These are phyloP conservation scores for Calonectris borealis DNA, from an alignment of 2,113 vertebrate genomes.

Conservation along the genomic window DNA sequence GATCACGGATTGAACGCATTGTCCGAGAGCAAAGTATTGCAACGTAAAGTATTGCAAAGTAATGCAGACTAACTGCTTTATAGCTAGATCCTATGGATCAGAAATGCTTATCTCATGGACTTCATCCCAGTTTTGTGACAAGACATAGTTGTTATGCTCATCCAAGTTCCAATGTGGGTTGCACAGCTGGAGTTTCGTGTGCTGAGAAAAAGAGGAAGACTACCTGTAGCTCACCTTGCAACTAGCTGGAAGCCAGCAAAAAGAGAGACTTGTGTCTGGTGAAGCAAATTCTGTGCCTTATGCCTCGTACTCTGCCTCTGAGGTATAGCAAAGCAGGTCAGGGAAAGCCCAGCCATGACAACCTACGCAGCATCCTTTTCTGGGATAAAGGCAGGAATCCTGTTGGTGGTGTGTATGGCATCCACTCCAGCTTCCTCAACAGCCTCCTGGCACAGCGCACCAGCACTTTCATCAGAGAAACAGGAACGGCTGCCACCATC, in stretches of 20 bases:
- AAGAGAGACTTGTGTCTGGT: background rate
- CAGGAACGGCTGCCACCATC: background rate
- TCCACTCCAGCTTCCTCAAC: background rate
- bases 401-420: background rate
- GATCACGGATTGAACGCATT: background rate
- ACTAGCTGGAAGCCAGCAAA: background rate
- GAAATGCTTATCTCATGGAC: background rate
- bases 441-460: background rate
- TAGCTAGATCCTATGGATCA: background rate
- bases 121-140: background rate
- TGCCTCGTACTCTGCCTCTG: background rate
- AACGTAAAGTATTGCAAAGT: background rate
- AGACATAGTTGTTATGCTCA: rapidly evolving
- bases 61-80: background rate
- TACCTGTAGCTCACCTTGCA: background rate
- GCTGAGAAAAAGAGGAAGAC: background rate
- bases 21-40: background rate
- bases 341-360: background rate
- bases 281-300: background rate
- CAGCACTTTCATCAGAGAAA: background rate
- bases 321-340: background rate
- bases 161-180: background rate
- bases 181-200: background rate
- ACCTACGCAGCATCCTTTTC: background rate
- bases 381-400: background rate